Base-by-base conservation (phyloP, 1,140 invertebrate genomes). In the Formica exsecta region DNA sequence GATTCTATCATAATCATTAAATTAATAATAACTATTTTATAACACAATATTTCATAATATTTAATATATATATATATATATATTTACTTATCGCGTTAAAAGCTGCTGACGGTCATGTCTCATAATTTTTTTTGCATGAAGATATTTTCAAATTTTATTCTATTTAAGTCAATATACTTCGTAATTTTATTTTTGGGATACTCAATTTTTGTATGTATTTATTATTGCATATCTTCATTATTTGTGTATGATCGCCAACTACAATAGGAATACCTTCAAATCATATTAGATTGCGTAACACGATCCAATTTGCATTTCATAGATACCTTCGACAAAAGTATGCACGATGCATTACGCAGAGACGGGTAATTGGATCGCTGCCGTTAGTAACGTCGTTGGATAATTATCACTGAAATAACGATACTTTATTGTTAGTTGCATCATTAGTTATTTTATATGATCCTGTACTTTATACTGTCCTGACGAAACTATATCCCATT, bases 361-460 rank as follows among this genome's bases (percentile, higher is more conserved):
- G 41, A 59, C 19, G 44, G 25, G 59, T 80, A 59, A 75, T 87
- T 66, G 70, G 70, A 68, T 22, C 74, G 68, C 38, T 59, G n/a
- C 7, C n/a, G 54, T 29, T 87, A 87, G 74, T 87, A 68, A 88
- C 25, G 25, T 83, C 77, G 38, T 25, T n/a, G 48, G 86, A 71
- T 87, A 87, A 87, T 86, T 73, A 68, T 77, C 62, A 65, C 70
- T 74, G 66, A 73, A 88, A 80, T 77, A 80, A 85, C 68, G 65
- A 64, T 86, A 71, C 66, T 77, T 81, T 66, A 86, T 91, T 88
- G 64, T 88, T 88, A 89, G 89, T 86, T 86, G 81, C 54, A 85
- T 87, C 88, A 74, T 73, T 57, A 90, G 77, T 87, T 89, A 87
- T 68, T 88, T 89, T 61, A 83, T 61, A 74, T 11, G 79, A 83